Conservation (phyloP, 1,140 invertebrate genomes). For the Cydia pomonella region DNA sequence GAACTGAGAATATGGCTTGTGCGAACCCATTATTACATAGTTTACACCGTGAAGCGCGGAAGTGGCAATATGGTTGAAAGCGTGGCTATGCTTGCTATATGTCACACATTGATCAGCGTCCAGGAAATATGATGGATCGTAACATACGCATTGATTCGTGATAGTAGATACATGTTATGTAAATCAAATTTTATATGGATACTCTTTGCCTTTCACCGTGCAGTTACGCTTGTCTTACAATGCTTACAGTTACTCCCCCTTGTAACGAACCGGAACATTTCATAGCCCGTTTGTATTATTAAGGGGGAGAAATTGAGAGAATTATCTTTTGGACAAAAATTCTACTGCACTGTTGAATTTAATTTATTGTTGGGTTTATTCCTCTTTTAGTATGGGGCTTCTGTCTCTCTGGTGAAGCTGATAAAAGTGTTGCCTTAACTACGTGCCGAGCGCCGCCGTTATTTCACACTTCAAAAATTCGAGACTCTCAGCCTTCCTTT, state of each 20-base stretch:
- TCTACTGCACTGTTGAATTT: not conserved
- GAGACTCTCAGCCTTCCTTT: conserved; percentile 47
- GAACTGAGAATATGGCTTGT: conserved; percentile 22
- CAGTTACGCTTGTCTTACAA: conserved; percentile 20
- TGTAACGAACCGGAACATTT: conserved; percentile 26
- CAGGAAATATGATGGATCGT: conserved; percentile 28
- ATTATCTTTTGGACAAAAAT: conserved; percentile 17
- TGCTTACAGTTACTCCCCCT: conserved; percentile 29
- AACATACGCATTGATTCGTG: conserved; percentile 22
- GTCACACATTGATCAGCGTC: conserved; percentile 28
- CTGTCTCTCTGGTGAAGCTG: not conserved
- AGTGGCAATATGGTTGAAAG: conserved; percentile 32
- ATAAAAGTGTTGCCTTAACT: conserved; percentile 41
- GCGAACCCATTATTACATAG: conserved; percentile 22
- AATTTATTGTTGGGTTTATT: not conserved
- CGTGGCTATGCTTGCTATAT: conserved; percentile 15
- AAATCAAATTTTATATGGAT: conserved; percentile 22
- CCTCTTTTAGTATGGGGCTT: not conserved
- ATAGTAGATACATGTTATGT: conserved; percentile 17
- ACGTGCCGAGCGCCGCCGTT: conserved; percentile 46
- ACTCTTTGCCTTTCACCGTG: conserved; percentile 7
- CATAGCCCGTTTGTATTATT: conserved; percentile 25
- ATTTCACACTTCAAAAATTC: conserved; percentile 60
- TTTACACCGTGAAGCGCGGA: conserved; percentile 23
- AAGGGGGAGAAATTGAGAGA: conserved; percentile 21